A percentile compares a stretch with the other conserved stretches of the same genome.
phyloP scores from a whole-genome alignment of 2,113 vertebrate genomes.

The Agelaius tricolor region DNA sequence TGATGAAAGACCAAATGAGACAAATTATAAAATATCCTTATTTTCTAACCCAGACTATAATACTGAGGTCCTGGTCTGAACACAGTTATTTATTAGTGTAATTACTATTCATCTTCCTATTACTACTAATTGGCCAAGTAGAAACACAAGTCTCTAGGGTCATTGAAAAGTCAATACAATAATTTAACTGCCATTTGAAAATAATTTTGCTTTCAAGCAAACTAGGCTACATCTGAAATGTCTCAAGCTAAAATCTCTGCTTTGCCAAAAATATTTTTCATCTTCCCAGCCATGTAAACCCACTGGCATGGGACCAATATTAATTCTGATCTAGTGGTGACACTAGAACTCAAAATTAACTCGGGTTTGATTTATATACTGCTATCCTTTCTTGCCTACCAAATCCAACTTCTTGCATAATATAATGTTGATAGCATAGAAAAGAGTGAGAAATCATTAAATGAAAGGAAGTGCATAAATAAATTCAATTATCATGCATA shows the following conservation, averaged over 20 bases:
- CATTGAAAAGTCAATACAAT: slow-evolving; percentile 62
- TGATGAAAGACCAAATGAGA: slow-evolving; percentile 19
- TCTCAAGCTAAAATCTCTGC: slow-evolving; percentile 9
- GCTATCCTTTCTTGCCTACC: slow-evolving; percentile 24
- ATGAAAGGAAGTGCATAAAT: slow-evolving; percentile 79
- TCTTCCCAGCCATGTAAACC: background rate
- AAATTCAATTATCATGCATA: slow-evolving; percentile 82
- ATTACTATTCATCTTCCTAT: slow-evolving; percentile 56
- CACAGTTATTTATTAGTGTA: slow-evolving; percentile 41
- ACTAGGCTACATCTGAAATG: slow-evolving; percentile 37
- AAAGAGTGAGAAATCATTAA: slow-evolving; percentile 77
- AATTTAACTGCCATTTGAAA: slow-evolving; percentile 60
- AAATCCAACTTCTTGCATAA: slow-evolving; percentile 56
- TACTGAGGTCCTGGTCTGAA: slow-evolving; percentile 38
- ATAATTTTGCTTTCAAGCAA: slow-evolving; percentile 58
- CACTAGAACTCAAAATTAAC: slow-evolving; percentile 24
- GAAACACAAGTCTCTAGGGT: slow-evolving; percentile 58
- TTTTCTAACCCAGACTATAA: slow-evolving; percentile 32
- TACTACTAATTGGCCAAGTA: slow-evolving; percentile 56
- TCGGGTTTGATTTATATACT: background rate
- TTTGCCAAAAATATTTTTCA: slow-evolving; percentile 14
- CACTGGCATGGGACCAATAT: slow-evolving; percentile 10
- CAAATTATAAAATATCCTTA: background rate
- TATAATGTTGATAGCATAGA: slow-evolving; percentile 66
- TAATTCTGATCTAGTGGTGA: slow-evolving; percentile 5